These are phyloP conservation scores for Allolobophora icterica DNA, from an alignment of 2,888 invertebrate species.

Conservation along the genomic window DNA sequence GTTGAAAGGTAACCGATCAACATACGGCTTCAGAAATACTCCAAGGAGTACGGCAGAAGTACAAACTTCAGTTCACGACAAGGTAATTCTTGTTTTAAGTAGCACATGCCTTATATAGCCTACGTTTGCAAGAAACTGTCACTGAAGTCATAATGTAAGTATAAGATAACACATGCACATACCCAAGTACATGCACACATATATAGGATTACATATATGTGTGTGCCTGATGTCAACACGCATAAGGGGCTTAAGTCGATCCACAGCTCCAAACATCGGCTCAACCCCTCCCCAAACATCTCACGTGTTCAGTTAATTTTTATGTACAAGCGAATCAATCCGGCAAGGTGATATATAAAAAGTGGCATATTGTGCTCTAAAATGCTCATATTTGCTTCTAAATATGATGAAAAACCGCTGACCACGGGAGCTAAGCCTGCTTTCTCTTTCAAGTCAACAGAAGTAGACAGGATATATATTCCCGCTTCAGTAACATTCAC, in stretches of 20 bases:
- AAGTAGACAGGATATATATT: too few species aligned
- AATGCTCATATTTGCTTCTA: background rate
- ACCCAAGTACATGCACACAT: background rate
- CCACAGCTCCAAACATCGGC: too few species aligned
- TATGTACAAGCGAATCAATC: background rate
- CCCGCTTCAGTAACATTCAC: too few species aligned
- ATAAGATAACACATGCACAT: background rate
- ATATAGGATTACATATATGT: too few species aligned
- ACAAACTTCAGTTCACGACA: slow-evolving; percentile 17
- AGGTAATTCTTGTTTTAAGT: background rate
- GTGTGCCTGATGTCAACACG: too few species aligned
- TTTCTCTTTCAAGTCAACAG: too few species aligned
- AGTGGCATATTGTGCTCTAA: background rate
- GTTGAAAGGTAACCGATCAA: background rate
- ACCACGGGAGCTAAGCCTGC: background rate
- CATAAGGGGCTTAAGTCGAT: too few species aligned
- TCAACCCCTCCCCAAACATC: background rate
- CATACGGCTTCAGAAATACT: slow-evolving; percentile 17
- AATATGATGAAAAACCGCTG: background rate
- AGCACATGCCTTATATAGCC: background rate
- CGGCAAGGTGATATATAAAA: background rate
- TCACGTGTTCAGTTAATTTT: background rate
- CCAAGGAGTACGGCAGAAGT: background rate
- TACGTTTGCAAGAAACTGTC: background rate
- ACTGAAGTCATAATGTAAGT: background rate